A percentile compares a stretch with the other conserved stretches of the same genome.
These are phyloP conservation scores for Mechanitis messenoides DNA, from an alignment of 2,888 invertebrate species.

Conservation along the genomic window DNA sequence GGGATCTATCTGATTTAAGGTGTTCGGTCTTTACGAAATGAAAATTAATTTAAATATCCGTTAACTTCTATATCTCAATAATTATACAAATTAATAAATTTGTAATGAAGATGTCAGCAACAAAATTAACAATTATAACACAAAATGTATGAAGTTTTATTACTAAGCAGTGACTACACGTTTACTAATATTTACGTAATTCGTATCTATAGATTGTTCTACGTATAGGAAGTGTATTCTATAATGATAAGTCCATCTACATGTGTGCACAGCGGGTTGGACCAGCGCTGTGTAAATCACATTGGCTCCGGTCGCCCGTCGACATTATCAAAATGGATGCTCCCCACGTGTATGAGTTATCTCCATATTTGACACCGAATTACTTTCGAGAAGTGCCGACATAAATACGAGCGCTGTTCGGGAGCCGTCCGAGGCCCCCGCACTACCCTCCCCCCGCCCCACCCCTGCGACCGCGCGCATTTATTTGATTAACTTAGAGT, in stretches of 20 bases:
- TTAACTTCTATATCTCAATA: slow-evolving; percentile 15
- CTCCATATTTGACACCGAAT: slow-evolving; percentile 77
- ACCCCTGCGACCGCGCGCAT: slow-evolving; percentile 64
- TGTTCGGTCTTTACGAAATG: slow-evolving; percentile 58
- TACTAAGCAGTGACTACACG: no score
- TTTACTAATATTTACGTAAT: no score
- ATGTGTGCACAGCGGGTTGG: slow-evolving; percentile 33
- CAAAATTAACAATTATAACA: neutral
- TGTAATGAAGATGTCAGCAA: neutral
- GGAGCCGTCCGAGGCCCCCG: slow-evolving; percentile 32
- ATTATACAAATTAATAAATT: slow-evolving; percentile 7
- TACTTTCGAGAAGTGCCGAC: slow-evolving; percentile 76
- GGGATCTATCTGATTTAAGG: slow-evolving; percentile 66
- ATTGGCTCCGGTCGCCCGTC: slow-evolving; percentile 63
- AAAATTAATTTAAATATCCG: slow-evolving; percentile 68
- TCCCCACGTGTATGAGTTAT: slow-evolving; percentile 73
- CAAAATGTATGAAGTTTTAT: no score
- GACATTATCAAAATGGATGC: slow-evolving; percentile 75
- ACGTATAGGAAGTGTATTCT: neutral
- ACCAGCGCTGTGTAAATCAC: slow-evolving; percentile 59
- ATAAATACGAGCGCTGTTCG: slow-evolving; percentile 60
- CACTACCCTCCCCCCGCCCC: slow-evolving; percentile 37
- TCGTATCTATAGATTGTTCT: no score
- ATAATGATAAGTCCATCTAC: slow-evolving; percentile 6
- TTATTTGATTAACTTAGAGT: slow-evolving; percentile 78